Evolutionary conservation across 2,113 vertebrate genomes (phyloP), one percentile per base, ranked within the genome.

Genomic region (Brachyhypopomus gauderio): DNA sequence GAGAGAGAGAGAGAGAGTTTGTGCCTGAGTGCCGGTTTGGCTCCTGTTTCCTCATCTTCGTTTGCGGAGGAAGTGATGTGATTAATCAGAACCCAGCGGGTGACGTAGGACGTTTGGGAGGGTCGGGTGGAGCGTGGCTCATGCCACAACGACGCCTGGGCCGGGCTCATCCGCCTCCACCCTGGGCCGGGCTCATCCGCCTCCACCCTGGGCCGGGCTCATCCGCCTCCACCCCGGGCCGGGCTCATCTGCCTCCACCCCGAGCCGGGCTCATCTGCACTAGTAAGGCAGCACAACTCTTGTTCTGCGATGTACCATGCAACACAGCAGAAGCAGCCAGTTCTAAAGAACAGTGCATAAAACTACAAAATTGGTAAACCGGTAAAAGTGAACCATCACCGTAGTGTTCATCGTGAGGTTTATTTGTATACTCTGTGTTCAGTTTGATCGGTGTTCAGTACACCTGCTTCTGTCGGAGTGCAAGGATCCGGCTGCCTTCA

Each of bases 401-500:
- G n/a, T n/a, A n/a, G n/a, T n/a, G n/a, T n/a, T n/a, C 1, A 63
- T 52, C 22, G 9, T 59, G 14, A 41, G 41, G 2, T 25, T 16
- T 41, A 78, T 20, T 55, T 34, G 67, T 60, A 23, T 22, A 52
- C 59, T n/a, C n/a, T n/a, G n/a, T n/a, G n/a, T n/a, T 55, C 8
- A 52, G 58, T 66, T 52, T n/a, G 55, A 22, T 14, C 55, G 59
- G 62, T 66, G 19, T 48, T 72, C 80, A 71, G 22, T 62, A 82
- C 70, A 81, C 72, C 63, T 83, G 55, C 72, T 72, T 23, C 72
- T 70, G 36, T 73, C 67, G n/a, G 34, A 85, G 81, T 79, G 38
- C 63, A 27, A 81, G 84, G 85, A 88, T 87, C 83, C 72, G 67
- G 25, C 75, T 85, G 84, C 82, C 79, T 88, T 82, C 82, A 85